These are phyloP conservation scores for Fistularia commersonii DNA, from an alignment of 2,797 vertebrate genomes.

Conservation along the genomic window DNA sequence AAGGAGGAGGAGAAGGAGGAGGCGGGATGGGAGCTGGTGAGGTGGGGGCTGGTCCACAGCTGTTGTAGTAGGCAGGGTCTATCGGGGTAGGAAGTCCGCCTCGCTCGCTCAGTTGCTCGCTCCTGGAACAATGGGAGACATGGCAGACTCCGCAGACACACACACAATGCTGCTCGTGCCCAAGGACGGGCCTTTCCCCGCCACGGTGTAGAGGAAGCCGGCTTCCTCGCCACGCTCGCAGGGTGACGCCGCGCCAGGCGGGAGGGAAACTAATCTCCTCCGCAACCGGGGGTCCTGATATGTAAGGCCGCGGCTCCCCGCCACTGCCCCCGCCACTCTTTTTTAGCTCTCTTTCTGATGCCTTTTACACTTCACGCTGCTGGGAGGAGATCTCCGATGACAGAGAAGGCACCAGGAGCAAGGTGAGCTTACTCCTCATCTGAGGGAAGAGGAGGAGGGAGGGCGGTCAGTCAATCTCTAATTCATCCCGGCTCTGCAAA, in stretches of 20 bases:
- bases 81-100: slow-evolving; percentile 65
- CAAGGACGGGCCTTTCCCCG: slow-evolving; percentile 52
- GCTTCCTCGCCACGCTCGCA: slow-evolving; percentile 38
- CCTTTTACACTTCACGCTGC: slow-evolving; percentile 42
- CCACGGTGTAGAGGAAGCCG: slow-evolving; percentile 50
- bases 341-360: slow-evolving; percentile 26
- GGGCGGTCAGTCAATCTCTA: no score
- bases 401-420: slow-evolving; percentile 45
- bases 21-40: slow-evolving; percentile 35
- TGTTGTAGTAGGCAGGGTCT: slow-evolving; percentile 78
- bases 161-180: slow-evolving; percentile 49
- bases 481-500: no score
- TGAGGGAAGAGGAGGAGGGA: no score
- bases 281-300: slow-evolving; percentile 35
- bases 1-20: slow-evolving; percentile 36
- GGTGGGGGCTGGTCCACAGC: slow-evolving; percentile 78
- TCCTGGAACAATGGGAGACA: slow-evolving; percentile 79
- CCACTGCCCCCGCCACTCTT: not conserved
- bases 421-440: slow-evolving; percentile 56
- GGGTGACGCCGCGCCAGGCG: slow-evolving; percentile 36
- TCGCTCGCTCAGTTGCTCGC: slow-evolving; percentile 70
- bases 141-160: slow-evolving; percentile 68
- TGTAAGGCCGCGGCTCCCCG: slow-evolving; percentile 44
- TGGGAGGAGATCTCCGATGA: slow-evolving; percentile 50
- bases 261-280: slow-evolving; percentile 30